These are phyloP conservation scores for Ashinkailepas kermadecensis DNA, from an alignment of 2,888 invertebrate species.

Conservation along the genomic window DNA sequence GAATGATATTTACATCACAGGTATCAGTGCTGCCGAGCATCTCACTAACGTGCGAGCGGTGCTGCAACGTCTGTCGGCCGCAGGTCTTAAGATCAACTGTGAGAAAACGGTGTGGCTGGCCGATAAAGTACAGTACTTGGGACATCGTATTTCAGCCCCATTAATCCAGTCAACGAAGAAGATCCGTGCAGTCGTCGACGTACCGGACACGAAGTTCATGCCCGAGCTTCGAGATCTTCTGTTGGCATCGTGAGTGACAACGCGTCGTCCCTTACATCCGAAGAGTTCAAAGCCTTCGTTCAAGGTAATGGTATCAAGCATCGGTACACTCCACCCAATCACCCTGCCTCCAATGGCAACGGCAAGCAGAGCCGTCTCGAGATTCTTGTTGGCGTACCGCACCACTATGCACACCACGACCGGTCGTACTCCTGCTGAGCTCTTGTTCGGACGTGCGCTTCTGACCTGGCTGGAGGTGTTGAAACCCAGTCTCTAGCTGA, in stretches of 20 bases:
- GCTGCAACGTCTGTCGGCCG: neutral
- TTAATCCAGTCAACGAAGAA: neutral
- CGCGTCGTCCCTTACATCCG: neutral
- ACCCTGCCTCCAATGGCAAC: neutral
- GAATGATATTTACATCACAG: neutral
- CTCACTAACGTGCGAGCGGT: neutral
- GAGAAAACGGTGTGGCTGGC: neutral
- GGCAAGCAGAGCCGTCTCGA: neutral
- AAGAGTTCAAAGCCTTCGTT: neutral
- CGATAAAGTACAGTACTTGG: neutral
- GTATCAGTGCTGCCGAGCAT: neutral
- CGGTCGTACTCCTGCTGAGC: too few species aligned
- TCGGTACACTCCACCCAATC: neutral
- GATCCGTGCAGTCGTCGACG: neutral
- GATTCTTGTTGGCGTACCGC: neutral
- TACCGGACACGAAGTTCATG: neutral
- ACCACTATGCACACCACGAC: too few species aligned
- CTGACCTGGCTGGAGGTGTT: too few species aligned
- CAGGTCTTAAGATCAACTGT: neutral
- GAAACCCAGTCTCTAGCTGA: too few species aligned
- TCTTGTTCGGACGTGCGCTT: neutral
- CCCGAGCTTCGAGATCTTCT: neutral
- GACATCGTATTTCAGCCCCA: neutral
- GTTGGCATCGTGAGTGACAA: neutral
- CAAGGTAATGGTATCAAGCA: neutral